Evolutionary conservation across 2,113 vertebrate species (phyloP).

Genomic region (Microcebus jonahi): DNA sequence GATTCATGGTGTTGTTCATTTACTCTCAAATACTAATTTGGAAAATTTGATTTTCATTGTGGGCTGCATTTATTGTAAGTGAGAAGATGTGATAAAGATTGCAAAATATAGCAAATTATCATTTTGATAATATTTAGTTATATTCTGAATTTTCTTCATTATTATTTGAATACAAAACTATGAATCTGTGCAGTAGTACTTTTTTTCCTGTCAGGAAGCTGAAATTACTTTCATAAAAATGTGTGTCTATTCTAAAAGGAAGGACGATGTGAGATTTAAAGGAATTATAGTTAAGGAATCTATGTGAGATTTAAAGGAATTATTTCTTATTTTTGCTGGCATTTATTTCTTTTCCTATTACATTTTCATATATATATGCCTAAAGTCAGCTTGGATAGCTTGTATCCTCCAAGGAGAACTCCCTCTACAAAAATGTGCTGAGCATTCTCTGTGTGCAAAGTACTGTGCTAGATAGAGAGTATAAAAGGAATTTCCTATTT

Average conservation of each 20-base stretch:
- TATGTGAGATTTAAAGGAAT: neutral
- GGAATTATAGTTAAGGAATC: neutral
- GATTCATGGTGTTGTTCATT: neutral
- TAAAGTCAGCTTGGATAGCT: neutral
- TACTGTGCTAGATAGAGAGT: neutral
- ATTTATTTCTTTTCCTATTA: neutral
- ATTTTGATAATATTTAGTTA: neutral
- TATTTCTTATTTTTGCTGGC: neutral
- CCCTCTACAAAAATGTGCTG: neutral
- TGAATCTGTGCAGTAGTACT: neutral
- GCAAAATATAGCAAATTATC: neutral
- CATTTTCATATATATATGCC: neutral
- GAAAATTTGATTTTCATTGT: neutral
- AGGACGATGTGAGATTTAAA: neutral
- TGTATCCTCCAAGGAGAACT: neutral
- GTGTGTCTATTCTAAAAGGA: neutral
- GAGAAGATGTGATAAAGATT: neutral
- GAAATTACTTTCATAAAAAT: neutral
- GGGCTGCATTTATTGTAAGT: neutral
- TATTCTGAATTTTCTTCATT: neutral
- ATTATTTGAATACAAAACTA: constrained; percentile 12
- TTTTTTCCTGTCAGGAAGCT: neutral
- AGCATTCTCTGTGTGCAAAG: neutral
- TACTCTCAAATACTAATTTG: neutral
- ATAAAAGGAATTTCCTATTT: neutral